Evolutionary conservation across 2,888 invertebrate genomes (phyloP).

Genomic region (Homarus gammarus): DNA sequence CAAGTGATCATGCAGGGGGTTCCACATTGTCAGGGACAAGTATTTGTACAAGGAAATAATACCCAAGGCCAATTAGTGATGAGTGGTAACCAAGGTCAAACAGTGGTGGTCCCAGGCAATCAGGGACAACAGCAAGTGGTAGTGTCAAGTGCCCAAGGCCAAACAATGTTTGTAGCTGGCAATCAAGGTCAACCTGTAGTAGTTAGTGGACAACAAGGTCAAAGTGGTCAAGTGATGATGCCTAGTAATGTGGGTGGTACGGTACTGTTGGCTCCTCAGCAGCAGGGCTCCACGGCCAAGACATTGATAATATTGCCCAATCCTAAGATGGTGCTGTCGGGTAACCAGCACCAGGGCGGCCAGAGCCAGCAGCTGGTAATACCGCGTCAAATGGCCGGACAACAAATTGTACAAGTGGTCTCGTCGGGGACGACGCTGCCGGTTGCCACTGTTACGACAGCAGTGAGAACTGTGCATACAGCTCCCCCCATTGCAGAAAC

Average conservation of each 20-base stretch:
- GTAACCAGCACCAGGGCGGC: constrained; percentile 63
- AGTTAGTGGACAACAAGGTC: constrained; percentile 69
- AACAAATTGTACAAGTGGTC: constrained; percentile 60
- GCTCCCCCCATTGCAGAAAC: constrained; percentile 33
- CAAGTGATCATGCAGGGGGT: constrained; percentile 78
- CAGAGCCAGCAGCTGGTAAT: constrained; percentile 71
- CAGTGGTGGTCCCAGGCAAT: constrained; percentile 68
- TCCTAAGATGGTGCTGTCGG: constrained; percentile 69
- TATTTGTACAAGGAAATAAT: constrained; percentile 68
- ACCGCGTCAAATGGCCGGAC: constrained; percentile 69
- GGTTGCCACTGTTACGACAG: constrained; percentile 46
- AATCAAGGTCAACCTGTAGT: constrained; percentile 71
- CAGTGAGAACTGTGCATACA: constrained; percentile 57
- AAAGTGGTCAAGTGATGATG: constrained; percentile 78
- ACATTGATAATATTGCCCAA: constrained; percentile 72
- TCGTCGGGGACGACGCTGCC: constrained; percentile 44
- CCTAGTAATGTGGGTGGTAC: constrained; percentile 76
- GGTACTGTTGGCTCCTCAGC: constrained; percentile 68
- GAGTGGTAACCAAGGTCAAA: constrained; percentile 66
- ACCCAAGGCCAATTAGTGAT: constrained; percentile 65
- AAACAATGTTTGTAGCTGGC: constrained; percentile 59
- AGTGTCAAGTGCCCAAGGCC: constrained; percentile 69
- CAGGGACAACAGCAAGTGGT: constrained; percentile 67
- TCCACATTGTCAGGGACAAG: constrained; percentile 70
- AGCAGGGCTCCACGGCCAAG: constrained; percentile 69